Evolutionary conservation across 2,797 vertebrate species (phyloP).

Genomic region (Gorsachius magnificus): DNA sequence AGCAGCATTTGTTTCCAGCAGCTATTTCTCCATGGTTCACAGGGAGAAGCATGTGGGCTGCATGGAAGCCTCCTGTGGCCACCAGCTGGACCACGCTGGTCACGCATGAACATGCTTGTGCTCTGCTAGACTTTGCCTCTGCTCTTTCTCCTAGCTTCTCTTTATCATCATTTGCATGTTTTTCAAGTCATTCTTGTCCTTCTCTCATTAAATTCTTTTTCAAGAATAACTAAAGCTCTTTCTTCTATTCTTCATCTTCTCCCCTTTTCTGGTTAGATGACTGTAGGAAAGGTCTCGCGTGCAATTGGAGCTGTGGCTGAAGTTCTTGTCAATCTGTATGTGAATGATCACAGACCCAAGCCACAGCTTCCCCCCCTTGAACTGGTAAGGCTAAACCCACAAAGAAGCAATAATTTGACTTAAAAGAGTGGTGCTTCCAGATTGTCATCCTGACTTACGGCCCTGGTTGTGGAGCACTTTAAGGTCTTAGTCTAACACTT

Average conservation of each 20-base stretch:
- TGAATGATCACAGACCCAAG: constrained; percentile 93
- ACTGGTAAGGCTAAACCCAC: constrained; percentile 81
- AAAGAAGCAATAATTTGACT: not conserved
- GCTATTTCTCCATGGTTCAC: not conserved
- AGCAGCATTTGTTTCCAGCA: not conserved
- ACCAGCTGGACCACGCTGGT: not conserved
- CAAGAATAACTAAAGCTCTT: constrained; percentile 13
- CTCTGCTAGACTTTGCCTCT: not conserved
- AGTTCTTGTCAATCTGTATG: constrained; percentile 92
- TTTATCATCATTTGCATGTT: not conserved
- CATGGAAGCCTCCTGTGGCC: not conserved
- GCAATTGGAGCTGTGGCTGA: constrained; percentile 92
- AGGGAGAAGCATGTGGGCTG: not conserved
- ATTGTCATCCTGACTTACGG: not conserved
- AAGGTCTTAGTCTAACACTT: not conserved
- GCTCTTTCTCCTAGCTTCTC: not conserved
- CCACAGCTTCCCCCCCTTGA: constrained; percentile 70
- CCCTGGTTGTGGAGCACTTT: not conserved
- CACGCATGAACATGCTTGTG: not conserved
- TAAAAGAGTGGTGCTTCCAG: not conserved
- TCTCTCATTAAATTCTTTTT: not conserved
- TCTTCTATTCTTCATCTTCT: constrained; percentile 29
- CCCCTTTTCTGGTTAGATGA: constrained; percentile 80
- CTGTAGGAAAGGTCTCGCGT: constrained; percentile 91
- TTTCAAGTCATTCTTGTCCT: not conserved